Evolutionary conservation across 2,888 invertebrate species (phyloP).

Genomic region (Epirrita christyi): DNA sequence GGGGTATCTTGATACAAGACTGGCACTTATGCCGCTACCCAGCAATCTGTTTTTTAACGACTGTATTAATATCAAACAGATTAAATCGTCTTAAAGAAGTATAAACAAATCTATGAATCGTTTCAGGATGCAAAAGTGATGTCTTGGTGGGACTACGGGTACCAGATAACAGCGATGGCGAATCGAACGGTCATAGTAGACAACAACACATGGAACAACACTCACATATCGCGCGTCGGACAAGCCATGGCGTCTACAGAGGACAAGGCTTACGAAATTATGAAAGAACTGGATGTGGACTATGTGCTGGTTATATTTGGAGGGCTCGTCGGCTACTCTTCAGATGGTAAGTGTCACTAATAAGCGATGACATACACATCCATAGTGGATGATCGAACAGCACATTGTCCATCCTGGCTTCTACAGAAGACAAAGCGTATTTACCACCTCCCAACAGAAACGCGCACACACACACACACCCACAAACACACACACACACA

Average conservation of each 20-base stretch:
- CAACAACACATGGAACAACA: constrained; percentile 99
- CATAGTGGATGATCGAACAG: too few species aligned
- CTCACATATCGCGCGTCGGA: constrained; percentile 98
- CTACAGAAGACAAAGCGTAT: too few species aligned
- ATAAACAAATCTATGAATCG: not conserved
- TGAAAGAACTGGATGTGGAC: constrained; percentile 98
- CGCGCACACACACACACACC: too few species aligned
- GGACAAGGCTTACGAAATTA: constrained; percentile 98
- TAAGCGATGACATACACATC: too few species aligned
- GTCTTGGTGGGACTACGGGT: constrained; percentile 99
- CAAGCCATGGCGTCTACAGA: constrained; percentile 99
- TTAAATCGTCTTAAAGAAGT: not conserved
- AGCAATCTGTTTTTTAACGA: too few species aligned
- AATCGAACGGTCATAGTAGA: constrained; percentile 99
- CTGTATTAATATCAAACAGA: too few species aligned
- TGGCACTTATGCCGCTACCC: too few species aligned
- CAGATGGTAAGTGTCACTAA: constrained; percentile 89
- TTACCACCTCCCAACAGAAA: too few species aligned
- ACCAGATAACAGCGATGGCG: constrained; percentile 99
- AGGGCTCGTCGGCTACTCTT: constrained; percentile 99
- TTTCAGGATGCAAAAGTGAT: constrained; percentile 96
- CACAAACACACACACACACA: too few species aligned
- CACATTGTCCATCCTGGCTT: too few species aligned
- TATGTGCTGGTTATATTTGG: constrained; percentile 99
- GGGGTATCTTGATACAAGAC: too few species aligned